Evolutionary conservation across 2,797 vertebrate species (phyloP).

Genomic region (Denticeps clupeoides): DNA sequence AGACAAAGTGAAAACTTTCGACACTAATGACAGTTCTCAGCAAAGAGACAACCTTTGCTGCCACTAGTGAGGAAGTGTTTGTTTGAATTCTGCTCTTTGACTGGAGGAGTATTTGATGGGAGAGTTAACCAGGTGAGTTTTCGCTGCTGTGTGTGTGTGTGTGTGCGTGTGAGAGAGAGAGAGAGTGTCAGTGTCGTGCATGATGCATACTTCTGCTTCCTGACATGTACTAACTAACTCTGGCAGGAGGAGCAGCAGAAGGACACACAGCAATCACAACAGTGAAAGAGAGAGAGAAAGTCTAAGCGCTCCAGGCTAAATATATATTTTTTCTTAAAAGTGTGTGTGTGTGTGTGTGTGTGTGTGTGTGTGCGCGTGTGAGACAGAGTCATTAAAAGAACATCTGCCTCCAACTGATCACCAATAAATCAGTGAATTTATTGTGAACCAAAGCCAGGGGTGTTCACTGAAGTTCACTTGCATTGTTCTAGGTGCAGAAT

Average conservation of each 20-base stretch:
- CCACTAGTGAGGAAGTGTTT: neutral
- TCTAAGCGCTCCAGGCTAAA: constrained; percentile 11
- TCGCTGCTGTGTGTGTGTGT: neutral
- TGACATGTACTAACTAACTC: constrained; percentile 66
- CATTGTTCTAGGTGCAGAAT: neutral
- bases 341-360: neutral
- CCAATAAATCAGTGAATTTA: constrained; percentile 55
- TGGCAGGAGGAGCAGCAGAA: constrained; percentile 52
- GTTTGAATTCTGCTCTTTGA: neutral
- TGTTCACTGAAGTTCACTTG: constrained; percentile 5
- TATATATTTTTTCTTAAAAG: constrained; percentile 4
- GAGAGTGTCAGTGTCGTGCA: constrained; percentile 34
- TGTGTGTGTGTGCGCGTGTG: neutral
- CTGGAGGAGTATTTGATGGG: too few species aligned
- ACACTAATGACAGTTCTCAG: too few species aligned
- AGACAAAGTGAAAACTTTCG: too few species aligned
- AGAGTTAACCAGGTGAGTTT: constrained; percentile 10
- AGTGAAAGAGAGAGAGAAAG: constrained; percentile 36
- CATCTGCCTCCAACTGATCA: constrained; percentile 52
- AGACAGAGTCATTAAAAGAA: constrained; percentile 43
- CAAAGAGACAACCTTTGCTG: constrained; percentile 2
- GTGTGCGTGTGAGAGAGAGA: neutral
- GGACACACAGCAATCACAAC: constrained; percentile 54
- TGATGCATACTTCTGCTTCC: constrained; percentile 51
- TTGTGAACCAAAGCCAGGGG: too few species aligned